Conservation (phyloP, 2,113 vertebrate genomes). For the Muscicapa adusta region DNA sequence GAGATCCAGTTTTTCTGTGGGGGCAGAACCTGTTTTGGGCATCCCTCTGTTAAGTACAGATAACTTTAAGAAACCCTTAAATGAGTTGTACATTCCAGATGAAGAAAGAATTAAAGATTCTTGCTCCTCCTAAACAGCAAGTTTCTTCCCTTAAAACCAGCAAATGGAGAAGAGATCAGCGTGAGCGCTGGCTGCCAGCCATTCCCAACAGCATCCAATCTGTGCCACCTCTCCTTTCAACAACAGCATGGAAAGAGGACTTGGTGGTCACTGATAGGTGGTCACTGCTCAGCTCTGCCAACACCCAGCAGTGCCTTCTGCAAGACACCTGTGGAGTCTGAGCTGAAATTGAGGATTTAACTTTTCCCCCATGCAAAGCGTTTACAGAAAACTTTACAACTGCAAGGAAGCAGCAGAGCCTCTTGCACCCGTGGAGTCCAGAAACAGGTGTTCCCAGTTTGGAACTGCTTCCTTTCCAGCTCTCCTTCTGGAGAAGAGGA, state of each 20-base stretch:
- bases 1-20: neutral
- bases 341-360: neutral
- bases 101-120: neutral
- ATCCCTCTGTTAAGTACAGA: neutral
- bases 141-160: neutral
- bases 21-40: fast-evolving
- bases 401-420: neutral
- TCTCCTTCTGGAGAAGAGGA: neutral
- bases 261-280: neutral
- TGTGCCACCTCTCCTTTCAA: neutral
- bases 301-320: neutral
- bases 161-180: neutral
- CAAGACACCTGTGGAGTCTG: neutral
- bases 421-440: neutral
- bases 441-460: neutral
- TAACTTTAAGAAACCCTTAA: neutral
- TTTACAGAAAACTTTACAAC: neutral
- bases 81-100: neutral
- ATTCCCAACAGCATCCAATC: neutral
- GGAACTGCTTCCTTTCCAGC: neutral
- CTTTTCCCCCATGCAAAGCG: fast-evolving
- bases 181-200: neutral
- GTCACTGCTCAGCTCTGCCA: neutral
- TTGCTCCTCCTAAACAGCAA: neutral
- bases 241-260: neutral